phyloP scores from a whole-genome alignment of 2,113 vertebrate species.

The Actenoides lindsayi region DNA sequence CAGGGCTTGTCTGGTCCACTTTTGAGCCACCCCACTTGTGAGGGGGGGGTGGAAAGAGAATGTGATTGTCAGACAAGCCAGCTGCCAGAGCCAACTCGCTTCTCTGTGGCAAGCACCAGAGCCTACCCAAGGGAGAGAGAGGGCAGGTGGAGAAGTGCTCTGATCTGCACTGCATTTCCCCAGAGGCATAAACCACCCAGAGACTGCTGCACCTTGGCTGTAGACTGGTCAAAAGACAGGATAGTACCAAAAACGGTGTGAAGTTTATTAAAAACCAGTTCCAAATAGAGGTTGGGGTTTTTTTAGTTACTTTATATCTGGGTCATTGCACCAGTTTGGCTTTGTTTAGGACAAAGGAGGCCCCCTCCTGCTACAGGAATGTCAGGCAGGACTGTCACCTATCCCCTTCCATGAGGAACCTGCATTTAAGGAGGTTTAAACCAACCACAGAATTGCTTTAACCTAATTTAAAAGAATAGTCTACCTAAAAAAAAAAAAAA shows the following conservation, averaged over 20 bases:
- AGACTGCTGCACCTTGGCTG: background rate
- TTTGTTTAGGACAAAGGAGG: background rate
- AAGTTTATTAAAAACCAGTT: too few species aligned
- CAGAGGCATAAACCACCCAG: background rate
- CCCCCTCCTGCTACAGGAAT: background rate
- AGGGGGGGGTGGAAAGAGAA: background rate
- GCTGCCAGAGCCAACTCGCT: background rate
- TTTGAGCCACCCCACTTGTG: fast-evolving
- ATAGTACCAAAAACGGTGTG: background rate
- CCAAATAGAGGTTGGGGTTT: background rate
- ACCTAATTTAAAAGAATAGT: background rate
- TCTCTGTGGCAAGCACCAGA: background rate
- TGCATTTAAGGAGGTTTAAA: background rate
- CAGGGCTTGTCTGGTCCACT: background rate
- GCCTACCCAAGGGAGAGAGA: background rate
- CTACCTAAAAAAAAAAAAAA: background rate
- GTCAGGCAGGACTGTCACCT: background rate
- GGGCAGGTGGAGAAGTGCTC: background rate
- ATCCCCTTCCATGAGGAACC: fast-evolving
- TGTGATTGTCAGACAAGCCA: background rate
- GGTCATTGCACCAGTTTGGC: background rate
- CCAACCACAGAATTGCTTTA: background rate
- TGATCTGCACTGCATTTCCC: background rate
- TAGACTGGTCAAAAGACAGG: background rate
- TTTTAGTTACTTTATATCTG: background rate